These are phyloP conservation scores for Anoplolepis gracilipes DNA, from an alignment of 1,140 invertebrate genomes.

Conservation along the genomic window DNA sequence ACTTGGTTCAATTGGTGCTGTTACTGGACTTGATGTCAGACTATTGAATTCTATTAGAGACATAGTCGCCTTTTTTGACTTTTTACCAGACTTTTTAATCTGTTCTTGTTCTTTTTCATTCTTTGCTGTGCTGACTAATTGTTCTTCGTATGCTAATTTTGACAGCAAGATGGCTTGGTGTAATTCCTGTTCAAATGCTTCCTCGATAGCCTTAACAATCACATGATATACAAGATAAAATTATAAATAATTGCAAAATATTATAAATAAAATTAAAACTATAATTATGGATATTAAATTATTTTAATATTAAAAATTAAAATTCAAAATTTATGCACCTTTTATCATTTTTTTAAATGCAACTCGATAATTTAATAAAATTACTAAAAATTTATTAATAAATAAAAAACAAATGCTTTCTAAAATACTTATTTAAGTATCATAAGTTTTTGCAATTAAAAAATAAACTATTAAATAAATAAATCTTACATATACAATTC, in stretches of 20 bases:
- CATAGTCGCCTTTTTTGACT: slow-evolving; percentile 87
- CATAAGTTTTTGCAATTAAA: not conserved
- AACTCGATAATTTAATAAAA: not conserved
- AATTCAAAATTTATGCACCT: slow-evolving; percentile 23
- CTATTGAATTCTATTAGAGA: slow-evolving; percentile 88
- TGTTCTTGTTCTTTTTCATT: slow-evolving; percentile 81
- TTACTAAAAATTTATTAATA: not conserved
- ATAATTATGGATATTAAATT: slow-evolving; percentile 4
- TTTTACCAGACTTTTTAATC: slow-evolving; percentile 85
- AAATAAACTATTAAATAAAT: slow-evolving; percentile 17
- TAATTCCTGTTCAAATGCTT: slow-evolving; percentile 87
- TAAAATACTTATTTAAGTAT: not conserved
- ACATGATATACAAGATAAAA: slow-evolving; percentile 54
- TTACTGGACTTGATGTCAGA: slow-evolving; percentile 65
- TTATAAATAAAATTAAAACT: not conserved
- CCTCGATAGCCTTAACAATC: slow-evolving; percentile 84
- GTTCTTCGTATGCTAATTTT: slow-evolving; percentile 87
- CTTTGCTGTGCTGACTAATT: slow-evolving; percentile 82
- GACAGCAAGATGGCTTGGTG: slow-evolving; percentile 87
- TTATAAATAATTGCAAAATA: slow-evolving; percentile 74
- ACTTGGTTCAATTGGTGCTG: slow-evolving; percentile 20
- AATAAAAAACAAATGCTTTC: not conserved
- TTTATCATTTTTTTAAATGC: slow-evolving; percentile 8
- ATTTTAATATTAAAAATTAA: not conserved
- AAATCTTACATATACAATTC: slow-evolving; percentile 11